phyloP scores from a whole-genome alignment of 2,113 vertebrate genomes.

The Limnothrissa miodon region DNA sequence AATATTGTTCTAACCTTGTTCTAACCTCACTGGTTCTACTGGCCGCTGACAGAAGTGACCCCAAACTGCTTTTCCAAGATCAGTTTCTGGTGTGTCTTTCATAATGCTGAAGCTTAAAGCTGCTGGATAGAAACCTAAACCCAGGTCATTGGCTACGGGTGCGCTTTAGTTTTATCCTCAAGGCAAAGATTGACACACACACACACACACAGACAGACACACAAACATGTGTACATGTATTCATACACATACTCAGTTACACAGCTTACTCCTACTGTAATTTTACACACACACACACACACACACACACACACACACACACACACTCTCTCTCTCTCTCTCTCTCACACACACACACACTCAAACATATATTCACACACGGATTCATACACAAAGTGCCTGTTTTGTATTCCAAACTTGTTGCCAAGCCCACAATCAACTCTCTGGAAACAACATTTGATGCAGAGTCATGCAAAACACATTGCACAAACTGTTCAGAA shows the following conservation, averaged over 20 bases:
- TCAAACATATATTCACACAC: no score
- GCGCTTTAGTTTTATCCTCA: not conserved
- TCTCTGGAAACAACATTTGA: not conserved
- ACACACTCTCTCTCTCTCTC: no score
- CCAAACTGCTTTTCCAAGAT: not conserved
- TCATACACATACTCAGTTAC: not conserved
- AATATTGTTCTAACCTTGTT: conserved; percentile 42
- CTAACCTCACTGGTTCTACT: not conserved
- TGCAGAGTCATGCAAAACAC: not conserved
- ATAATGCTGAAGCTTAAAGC: not conserved
- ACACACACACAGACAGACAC: not conserved
- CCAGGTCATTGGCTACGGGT: not conserved
- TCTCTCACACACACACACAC: not conserved
- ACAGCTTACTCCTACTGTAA: not conserved
- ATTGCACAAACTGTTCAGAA: conserved; percentile 32
- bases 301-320: not conserved
- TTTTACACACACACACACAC: not conserved
- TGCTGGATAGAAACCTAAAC: not conserved
- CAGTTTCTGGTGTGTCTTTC: not conserved
- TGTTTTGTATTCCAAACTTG: no score
- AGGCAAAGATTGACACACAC: not conserved
- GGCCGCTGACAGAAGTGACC: not conserved
- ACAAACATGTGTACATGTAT: not conserved
- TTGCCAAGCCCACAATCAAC: no score
- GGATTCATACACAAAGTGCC: no score